A percentile compares a stretch with the other conserved stretches of the same genome.
phyloP scores from a whole-genome alignment of 1,140 invertebrate genomes.

The Drosophila bocki region DNA sequence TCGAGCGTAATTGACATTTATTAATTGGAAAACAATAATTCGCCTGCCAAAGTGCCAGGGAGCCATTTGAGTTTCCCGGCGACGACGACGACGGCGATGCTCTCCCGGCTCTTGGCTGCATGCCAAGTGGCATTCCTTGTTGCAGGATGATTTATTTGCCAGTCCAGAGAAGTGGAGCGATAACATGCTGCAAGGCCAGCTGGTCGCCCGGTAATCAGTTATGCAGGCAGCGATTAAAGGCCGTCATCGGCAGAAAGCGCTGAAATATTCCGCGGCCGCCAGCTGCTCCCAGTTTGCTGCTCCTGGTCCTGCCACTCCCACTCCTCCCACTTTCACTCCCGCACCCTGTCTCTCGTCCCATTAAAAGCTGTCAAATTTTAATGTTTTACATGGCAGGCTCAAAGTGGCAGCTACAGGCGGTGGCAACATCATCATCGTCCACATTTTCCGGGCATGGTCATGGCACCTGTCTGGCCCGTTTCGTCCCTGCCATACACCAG shows the following conservation, averaged over 20 bases:
- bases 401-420: slow-evolving; percentile 58
- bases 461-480: slow-evolving; percentile 59
- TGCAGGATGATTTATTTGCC: slow-evolving; percentile 66
- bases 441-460: slow-evolving; percentile 45
- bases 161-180: slow-evolving; percentile 20
- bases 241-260: slow-evolving; percentile 64
- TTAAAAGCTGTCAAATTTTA: slow-evolving; percentile 82
- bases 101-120: slow-evolving; percentile 29
- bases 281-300: slow-evolving; percentile 36
- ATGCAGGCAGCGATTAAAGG: slow-evolving; percentile 73
- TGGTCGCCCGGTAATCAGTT: slow-evolving; percentile 48
- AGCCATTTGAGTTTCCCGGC: slow-evolving; percentile 2
- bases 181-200: slow-evolving; percentile 44
- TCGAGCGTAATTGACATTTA: slow-evolving; percentile 81
- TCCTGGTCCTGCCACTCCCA: not conserved
- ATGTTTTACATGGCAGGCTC: slow-evolving; percentile 78
- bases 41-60: slow-evolving; percentile 56
- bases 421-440: slow-evolving; percentile 29
- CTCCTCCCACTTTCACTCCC: not conserved
- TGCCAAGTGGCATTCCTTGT: slow-evolving; percentile 56
- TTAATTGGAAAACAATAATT: slow-evolving; percentile 85
- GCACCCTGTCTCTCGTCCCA: slow-evolving; percentile 28
- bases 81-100: slow-evolving; percentile 2
- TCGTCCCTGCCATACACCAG: slow-evolving; percentile 9
- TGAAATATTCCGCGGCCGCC: slow-evolving; percentile 40